Conservation (phyloP, 2,797 vertebrate genomes). For the Halcyon chelicuti region DNA sequence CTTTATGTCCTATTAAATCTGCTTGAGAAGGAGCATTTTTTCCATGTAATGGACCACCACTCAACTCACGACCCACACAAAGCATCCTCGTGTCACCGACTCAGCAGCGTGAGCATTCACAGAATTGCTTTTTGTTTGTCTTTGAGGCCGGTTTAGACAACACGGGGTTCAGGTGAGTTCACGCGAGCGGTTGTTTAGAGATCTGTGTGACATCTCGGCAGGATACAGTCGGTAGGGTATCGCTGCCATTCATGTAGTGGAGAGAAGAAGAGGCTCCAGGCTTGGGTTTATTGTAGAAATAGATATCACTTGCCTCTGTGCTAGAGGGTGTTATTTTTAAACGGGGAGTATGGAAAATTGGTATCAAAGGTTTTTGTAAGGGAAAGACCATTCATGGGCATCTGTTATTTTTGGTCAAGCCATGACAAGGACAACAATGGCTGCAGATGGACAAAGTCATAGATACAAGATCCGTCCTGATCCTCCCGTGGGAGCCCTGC, state of each 20-base stretch:
- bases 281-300: not conserved
- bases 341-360: not conserved
- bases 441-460: not conserved
- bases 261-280: not conserved
- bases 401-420: constrained; percentile 10
- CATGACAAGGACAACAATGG: not conserved
- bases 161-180: not conserved
- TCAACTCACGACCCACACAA: not conserved
- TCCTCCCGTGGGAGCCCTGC: not conserved
- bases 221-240: not conserved
- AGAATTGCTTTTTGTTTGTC: not conserved
- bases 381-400: not conserved
- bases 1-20: not conserved
- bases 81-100: not conserved
- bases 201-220: not conserved
- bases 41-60: not conserved
- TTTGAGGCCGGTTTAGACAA: not conserved
- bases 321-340: not conserved
- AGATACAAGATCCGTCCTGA: not conserved
- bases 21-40: not conserved
- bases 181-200: not conserved
- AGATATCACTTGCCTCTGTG: not conserved
- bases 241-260: not conserved
- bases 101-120: not conserved
- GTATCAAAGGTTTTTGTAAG: not conserved